Percentiles rank a stretch among this genome's conserved stretches.
Conservation (phyloP, 2,113 vertebrate species). For the Tachycineta bicolor region DNA sequence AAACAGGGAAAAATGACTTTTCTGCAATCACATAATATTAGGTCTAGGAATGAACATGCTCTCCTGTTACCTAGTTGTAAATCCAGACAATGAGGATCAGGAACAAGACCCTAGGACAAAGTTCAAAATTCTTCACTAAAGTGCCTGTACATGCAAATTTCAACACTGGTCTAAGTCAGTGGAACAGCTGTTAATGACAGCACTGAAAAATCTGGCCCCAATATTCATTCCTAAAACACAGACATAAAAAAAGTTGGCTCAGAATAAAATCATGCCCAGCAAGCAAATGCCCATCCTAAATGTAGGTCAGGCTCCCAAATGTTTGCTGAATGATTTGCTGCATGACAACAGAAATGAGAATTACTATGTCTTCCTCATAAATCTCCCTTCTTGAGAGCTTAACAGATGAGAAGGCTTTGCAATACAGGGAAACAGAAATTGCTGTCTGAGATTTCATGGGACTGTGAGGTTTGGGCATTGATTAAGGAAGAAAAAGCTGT, state of each 20-base stretch:
- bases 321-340: background rate
- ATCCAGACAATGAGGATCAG: background rate
- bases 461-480: background rate
- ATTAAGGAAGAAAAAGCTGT: background rate
- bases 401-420: background rate
- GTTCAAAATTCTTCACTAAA: background rate
- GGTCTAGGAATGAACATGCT: background rate
- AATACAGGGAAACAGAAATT: background rate
- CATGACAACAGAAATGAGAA: background rate
- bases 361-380: background rate
- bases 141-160: background rate
- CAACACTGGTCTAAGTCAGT: background rate
- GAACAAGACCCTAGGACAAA: background rate
- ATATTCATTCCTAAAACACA: background rate
- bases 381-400: background rate
- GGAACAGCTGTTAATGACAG: background rate
- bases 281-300: background rate
- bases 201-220: background rate
- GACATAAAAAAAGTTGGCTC: background rate
- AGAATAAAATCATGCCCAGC: background rate
- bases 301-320: background rate
- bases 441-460: background rate
- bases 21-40: background rate
- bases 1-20: background rate
- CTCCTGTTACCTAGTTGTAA: background rate